Evolutionary conservation across 2,797 vertebrate species (phyloP), one percentile per base, ranked within the genome.

Genomic region (Paratrypauchen microcephalus): DNA sequence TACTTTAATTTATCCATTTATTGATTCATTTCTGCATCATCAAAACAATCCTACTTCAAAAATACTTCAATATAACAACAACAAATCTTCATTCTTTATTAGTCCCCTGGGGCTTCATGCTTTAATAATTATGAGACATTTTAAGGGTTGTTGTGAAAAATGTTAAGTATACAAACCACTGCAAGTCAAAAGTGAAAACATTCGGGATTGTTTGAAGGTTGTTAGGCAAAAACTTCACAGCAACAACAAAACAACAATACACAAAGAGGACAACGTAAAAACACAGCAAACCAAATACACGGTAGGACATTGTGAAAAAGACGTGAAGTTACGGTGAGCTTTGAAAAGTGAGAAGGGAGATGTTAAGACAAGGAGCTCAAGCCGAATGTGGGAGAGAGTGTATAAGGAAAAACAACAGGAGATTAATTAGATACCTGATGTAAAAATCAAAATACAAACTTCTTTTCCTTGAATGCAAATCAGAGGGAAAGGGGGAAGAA

Each of bases 361-460:
- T 87, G 88, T 87, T 85, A 83, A 72, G 81, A 91, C 90, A 90
- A 83, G 79, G 83, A 80, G 80, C 70, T 86, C 79, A 83, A 83
- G 74, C 74, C 85, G 81, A 76, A 91, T 75, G 82, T 72, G 86
- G 76, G 78, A 76, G 69, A 76, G 76, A 76, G 71, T 45, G 3
- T 80, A 60, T 36, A 70, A 66, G 66, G 68, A 69, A 75, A 65
- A 80, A 81, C 58, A 73, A 72, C 61, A 87, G 88, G 87, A 89
- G 83, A 90, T 91, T 87, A 89, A 89, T 93, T 90, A 93, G 93
- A 94, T 97, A 97, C 95, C 95, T 97, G 95, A 96, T 96, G 94
- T 96, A 97, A 96, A 97, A 97, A 96, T 97, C 96, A 96, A 97
- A 97, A 95, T 97, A 96, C 93, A 97, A 95, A 93, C 96, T 97